Conservation (phyloP, 92 coral and sea anemone genomes). For the Parazoanthus atlanticus region DNA sequence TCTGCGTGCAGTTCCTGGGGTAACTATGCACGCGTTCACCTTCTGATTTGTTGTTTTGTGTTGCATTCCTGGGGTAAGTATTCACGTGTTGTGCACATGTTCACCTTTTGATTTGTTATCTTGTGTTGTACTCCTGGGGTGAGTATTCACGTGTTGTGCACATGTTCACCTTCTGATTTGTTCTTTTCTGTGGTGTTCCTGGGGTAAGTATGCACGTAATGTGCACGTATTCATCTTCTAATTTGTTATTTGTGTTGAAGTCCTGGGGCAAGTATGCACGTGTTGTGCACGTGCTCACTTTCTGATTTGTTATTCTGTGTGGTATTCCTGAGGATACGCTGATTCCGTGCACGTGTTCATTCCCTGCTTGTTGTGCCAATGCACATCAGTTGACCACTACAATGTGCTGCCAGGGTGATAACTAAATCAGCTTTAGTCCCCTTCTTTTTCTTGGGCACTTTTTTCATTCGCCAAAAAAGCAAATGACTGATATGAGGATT, state of each 20-base stretch:
- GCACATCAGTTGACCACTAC: too few species aligned
- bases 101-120: not conserved
- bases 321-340: not conserved
- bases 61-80: conserved; percentile 11
- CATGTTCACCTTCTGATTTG: not conserved
- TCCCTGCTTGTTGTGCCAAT: not conserved
- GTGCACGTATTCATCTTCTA: not conserved
- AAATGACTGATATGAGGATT: too few species aligned
- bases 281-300: not conserved
- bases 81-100: not conserved
- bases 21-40: not conserved
- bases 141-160: too few species aligned
- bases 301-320: not conserved
- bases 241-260: too few species aligned
- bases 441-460: too few species aligned
- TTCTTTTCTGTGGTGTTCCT: not conserved
- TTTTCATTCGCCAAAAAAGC: too few species aligned
- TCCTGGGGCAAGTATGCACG: conserved; percentile 8
- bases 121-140: not conserved
- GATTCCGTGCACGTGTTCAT: too few species aligned
- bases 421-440: too few species aligned
- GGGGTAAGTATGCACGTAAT: not conserved
- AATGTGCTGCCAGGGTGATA: too few species aligned
- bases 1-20: not conserved
- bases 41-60: not conserved